phyloP scores from a whole-genome alignment of 2,888 invertebrate species.

The Achlya flavicornis region DNA sequence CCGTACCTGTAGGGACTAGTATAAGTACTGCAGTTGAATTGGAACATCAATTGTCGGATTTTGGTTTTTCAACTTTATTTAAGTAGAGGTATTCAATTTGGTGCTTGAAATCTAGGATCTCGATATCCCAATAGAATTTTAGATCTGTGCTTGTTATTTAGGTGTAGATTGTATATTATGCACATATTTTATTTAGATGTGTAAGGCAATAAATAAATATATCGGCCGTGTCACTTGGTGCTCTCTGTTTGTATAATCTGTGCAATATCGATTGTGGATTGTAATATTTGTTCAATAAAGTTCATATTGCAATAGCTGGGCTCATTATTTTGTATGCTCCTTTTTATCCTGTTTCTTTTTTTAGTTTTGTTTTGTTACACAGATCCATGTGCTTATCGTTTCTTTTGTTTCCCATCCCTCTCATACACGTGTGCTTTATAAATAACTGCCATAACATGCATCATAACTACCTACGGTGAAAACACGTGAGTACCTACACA shows the following conservation, averaged over 20 bases:
- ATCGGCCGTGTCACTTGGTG: conserved; percentile 29
- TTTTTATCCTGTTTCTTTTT: conserved; percentile 22
- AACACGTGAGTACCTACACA: neutral
- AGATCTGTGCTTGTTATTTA: conserved; percentile 12
- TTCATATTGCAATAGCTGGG: conserved; percentile 30
- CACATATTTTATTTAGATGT: conserved; percentile 4
- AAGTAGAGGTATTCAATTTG: neutral
- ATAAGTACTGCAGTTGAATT: too few species aligned
- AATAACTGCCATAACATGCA: neutral
- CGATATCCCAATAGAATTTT: conserved; percentile 11
- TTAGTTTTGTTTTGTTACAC: conserved; percentile 38
- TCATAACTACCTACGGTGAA: neutral
- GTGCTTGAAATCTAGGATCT: conserved; percentile 9
- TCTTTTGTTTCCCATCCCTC: conserved; percentile 13
- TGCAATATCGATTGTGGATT: conserved; percentile 28
- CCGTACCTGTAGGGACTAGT: too few species aligned
- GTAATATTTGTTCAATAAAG: conserved; percentile 47
- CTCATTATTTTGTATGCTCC: conserved; percentile 42
- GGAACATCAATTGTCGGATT: neutral
- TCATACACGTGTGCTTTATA: neutral
- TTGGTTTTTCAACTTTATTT: neutral
- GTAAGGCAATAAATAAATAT: conserved; percentile 14
- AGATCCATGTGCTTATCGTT: conserved; percentile 47
- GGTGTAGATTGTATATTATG: conserved; percentile 2
- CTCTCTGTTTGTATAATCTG: conserved; percentile 24